phyloP scores from a whole-genome alignment of 2,797 vertebrate genomes.

The Gymnopithys bicolor region DNA sequence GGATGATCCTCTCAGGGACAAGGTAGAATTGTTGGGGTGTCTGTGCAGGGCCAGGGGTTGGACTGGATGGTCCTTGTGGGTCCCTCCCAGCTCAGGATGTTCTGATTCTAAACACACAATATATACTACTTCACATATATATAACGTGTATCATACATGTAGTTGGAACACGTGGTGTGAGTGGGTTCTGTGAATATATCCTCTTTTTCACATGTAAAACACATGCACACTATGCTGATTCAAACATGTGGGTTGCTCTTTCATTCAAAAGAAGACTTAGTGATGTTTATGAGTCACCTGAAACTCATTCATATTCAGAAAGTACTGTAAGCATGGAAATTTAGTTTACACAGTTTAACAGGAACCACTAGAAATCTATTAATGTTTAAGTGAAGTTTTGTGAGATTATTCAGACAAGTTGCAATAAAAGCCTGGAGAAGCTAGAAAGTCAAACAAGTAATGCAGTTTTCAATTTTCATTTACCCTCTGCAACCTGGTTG shows the following conservation, averaged over 20 bases:
- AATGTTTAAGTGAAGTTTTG: background rate
- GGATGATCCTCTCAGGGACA: background rate
- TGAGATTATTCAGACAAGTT: background rate
- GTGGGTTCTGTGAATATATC: background rate
- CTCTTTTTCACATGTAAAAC: background rate
- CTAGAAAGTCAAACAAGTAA: background rate
- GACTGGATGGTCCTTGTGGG: fast-evolving
- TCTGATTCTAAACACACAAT: background rate
- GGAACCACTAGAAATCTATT: background rate
- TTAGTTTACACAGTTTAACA: background rate
- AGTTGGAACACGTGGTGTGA: background rate
- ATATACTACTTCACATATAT: too few relatives aligned
- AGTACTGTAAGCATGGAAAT: background rate
- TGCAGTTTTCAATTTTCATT: background rate
- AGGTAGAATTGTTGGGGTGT: background rate
- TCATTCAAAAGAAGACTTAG: background rate
- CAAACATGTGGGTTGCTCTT: background rate
- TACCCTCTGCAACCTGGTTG: background rate
- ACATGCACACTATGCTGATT: background rate
- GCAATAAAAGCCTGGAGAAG: background rate
- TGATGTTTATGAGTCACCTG: background rate
- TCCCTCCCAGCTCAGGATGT: fast-evolving
- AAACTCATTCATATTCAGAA: background rate
- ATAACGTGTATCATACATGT: background rate
- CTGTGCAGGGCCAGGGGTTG: background rate